phyloP scores from a whole-genome alignment of 2,113 vertebrate species.

The Caracal caracal region DNA sequence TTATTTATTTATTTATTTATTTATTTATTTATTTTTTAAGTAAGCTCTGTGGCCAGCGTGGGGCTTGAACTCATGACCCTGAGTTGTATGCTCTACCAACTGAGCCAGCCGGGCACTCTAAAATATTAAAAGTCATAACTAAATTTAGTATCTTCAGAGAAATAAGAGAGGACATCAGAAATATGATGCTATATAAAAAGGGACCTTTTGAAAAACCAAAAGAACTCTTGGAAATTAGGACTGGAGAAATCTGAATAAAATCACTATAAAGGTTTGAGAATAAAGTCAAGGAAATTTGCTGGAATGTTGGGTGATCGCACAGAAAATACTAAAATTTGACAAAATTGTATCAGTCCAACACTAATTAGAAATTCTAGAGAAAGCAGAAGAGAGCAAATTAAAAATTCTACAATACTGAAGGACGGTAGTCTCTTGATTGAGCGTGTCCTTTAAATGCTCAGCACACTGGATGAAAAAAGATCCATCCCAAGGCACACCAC shows the following conservation, averaged over 20 bases:
- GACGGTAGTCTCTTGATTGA: background rate
- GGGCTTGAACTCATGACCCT: background rate
- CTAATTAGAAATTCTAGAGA: conserved; percentile 33
- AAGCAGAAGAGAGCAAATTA: background rate
- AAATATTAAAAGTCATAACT: background rate
- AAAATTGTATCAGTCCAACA: background rate
- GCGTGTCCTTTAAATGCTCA: background rate
- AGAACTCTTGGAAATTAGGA: conserved; percentile 37
- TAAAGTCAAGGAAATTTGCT: conserved; percentile 23
- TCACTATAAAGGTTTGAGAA: background rate
- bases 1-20: background rate
- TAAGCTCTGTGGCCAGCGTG: background rate
- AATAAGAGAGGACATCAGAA: background rate
- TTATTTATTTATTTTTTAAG: background rate
- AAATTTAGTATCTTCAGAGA: conserved; percentile 33
- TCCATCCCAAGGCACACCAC: background rate
- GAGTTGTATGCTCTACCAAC: background rate
- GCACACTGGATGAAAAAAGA: background rate
- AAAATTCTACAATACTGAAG: background rate
- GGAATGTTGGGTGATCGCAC: background rate
- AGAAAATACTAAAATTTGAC: conserved; percentile 9
- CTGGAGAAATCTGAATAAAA: conserved; percentile 35
- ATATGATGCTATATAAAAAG: conserved; percentile 18
- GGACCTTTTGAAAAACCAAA: conserved; percentile 19
- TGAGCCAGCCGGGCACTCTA: background rate